A percentile compares a stretch with the other conserved stretches of the same genome.
phyloP scores from a whole-genome alignment of 2,797 vertebrate genomes.

The Crenuchus spilurus region DNA sequence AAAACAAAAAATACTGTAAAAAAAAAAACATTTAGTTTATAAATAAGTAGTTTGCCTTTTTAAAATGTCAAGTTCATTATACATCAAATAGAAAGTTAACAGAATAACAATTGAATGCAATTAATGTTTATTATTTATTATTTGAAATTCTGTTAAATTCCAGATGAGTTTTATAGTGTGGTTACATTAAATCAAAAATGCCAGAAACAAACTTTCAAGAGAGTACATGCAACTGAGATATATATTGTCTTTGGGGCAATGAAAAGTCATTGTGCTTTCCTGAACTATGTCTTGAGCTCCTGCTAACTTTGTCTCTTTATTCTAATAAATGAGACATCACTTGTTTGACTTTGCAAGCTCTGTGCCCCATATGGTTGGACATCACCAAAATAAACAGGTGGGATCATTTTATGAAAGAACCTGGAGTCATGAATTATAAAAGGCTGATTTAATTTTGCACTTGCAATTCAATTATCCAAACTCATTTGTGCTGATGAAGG shows the following conservation, averaged over 20 bases:
- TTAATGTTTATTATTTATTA: too few species aligned
- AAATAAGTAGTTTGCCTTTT: too few species aligned
- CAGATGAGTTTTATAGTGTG: too few species aligned
- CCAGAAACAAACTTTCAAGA: not conserved
- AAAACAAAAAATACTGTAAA: too few species aligned
- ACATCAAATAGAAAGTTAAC: too few species aligned
- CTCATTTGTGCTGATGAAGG: conserved; percentile 50
- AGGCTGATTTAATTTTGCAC: conserved; percentile 52
- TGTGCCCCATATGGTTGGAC: conserved; percentile 33
- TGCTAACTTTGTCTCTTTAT: conserved; percentile 15
- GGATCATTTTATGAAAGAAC: conserved; percentile 34
- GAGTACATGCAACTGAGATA: not conserved
- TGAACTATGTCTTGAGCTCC: not conserved
- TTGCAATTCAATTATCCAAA: conserved; percentile 55
- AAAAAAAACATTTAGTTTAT: too few species aligned
- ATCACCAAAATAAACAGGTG: conserved; percentile 29
- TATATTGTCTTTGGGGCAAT: not conserved
- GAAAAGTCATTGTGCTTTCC: conserved; percentile 1
- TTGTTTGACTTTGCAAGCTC: conserved; percentile 21
- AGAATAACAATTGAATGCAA: too few species aligned
- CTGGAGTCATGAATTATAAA: conserved; percentile 49
- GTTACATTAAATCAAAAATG: too few species aligned
- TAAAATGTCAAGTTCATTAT: too few species aligned
- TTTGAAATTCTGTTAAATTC: too few species aligned
- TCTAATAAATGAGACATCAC: conserved; percentile 32